phyloP scores from a whole-genome alignment of 2,888 invertebrate genomes.

The Synanthedon formicaeformis region DNA sequence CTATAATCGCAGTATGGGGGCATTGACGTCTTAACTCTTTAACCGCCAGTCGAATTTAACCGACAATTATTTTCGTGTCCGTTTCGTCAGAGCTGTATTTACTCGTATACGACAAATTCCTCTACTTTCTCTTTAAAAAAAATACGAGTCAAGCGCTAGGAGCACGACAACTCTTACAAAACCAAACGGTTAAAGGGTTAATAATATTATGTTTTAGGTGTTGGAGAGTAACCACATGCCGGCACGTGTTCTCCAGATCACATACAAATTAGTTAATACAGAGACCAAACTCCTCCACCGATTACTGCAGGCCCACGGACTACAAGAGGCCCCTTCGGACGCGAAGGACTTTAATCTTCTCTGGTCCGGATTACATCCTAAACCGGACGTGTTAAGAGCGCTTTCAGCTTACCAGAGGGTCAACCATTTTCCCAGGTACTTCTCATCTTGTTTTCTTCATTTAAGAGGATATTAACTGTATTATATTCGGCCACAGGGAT shows the following conservation, averaged over 20 bases:
- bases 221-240: slow-evolving; percentile 71
- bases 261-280: slow-evolving; percentile 84
- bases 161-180: too few relatives aligned
- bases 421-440: slow-evolving; percentile 92
- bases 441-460: not conserved
- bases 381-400: slow-evolving; percentile 86
- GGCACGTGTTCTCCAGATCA: slow-evolving; percentile 77
- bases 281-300: slow-evolving; percentile 84
- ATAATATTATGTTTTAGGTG: slow-evolving; percentile 25
- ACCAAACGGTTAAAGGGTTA: too few relatives aligned
- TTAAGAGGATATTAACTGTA: not conserved
- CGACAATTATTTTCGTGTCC: too few relatives aligned
- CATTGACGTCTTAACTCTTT: too few relatives aligned
- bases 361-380: slow-evolving; percentile 94
- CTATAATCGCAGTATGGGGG: too few relatives aligned
- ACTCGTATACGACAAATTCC: too few relatives aligned
- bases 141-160: too few relatives aligned
- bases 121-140: too few relatives aligned
- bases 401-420: slow-evolving; percentile 91
- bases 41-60: too few relatives aligned
- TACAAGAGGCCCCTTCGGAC: slow-evolving; percentile 72
- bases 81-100: too few relatives aligned
- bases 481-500: not conserved
- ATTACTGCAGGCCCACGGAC: slow-evolving; percentile 81
- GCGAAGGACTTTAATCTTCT: slow-evolving; percentile 85